Percentiles rank a stretch among this genome's conserved stretches.
These are phyloP conservation scores for Tenthredo scrophulariae DNA, from an alignment of 2,888 invertebrate species.

Conservation along the genomic window DNA sequence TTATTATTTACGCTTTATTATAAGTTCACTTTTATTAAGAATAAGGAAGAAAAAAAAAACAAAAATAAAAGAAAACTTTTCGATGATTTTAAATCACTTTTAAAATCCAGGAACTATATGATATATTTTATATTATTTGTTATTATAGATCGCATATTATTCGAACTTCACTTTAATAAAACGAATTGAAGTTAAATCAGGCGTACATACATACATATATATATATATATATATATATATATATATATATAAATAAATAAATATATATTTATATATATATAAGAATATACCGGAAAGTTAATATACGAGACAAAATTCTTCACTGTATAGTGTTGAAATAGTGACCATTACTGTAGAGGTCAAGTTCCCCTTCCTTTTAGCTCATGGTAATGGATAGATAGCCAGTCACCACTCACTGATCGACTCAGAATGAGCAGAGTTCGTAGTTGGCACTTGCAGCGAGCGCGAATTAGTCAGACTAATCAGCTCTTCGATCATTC, in stretches of 20 bases:
- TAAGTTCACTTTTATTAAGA: neutral
- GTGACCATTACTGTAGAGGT: slow-evolving; percentile 41
- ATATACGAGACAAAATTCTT: slow-evolving; percentile 10
- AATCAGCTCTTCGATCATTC: neutral
- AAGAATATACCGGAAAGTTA: neutral
- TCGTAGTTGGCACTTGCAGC: neutral
- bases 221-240: too few relatives aligned
- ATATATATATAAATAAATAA: too few relatives aligned
- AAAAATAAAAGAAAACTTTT: neutral
- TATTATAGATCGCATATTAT: neutral
- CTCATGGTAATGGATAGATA: slow-evolving; percentile 31
- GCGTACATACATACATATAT: neutral
- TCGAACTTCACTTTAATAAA: neutral
- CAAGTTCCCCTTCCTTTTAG: slow-evolving; percentile 30
- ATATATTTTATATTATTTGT: too few relatives aligned
- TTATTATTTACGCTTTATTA: too few relatives aligned
- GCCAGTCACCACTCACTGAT: neutral
- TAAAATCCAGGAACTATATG: neutral
- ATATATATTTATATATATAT: neutral
- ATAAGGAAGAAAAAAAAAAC: neutral
- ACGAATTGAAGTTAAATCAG: neutral
- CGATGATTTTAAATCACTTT: neutral
- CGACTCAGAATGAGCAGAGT: neutral
- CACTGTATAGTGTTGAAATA: slow-evolving; percentile 6
- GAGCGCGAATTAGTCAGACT: neutral